Percentiles rank a stretch among this genome's conserved stretches.
Evolutionary conservation across 2,113 vertebrate species (phyloP).

Genomic region (Thryonomys swinderianus): DNA sequence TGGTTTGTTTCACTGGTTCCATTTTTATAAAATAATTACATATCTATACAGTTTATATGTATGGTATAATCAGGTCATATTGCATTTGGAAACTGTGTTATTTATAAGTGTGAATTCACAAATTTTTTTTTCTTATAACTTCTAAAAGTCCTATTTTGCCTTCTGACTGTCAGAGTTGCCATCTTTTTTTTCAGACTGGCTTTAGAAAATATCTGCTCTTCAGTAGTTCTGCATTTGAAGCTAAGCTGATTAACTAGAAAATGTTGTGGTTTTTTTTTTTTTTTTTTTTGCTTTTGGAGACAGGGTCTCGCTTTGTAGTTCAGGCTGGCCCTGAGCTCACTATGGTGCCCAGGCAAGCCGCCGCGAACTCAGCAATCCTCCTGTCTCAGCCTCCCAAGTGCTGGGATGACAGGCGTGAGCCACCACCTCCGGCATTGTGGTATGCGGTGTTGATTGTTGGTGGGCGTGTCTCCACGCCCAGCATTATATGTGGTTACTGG

Average conservation of each 20-base stretch:
- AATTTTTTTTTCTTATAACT: conserved; percentile 10
- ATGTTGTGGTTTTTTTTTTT: too few species aligned
- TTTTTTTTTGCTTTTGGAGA: too few species aligned
- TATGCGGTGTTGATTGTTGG: too few species aligned
- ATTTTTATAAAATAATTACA: neutral
- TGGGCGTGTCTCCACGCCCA: too few species aligned
- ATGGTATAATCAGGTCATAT: neutral
- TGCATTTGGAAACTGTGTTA: neutral
- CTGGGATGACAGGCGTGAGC: too few species aligned
- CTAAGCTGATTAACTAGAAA: conserved; percentile 27
- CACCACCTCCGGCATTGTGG: too few species aligned
- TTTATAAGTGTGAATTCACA: neutral
- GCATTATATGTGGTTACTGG: too few species aligned
- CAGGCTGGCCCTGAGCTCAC: too few species aligned
- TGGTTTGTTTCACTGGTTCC: neutral
- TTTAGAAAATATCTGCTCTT: neutral
- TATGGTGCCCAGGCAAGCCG: too few species aligned
- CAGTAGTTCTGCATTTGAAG: neutral
- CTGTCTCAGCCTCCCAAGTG: too few species aligned
- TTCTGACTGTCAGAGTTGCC: neutral
- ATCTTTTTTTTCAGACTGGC: neutral
- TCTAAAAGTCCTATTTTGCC: neutral
- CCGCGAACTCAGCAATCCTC: too few species aligned
- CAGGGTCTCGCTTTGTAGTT: too few species aligned
- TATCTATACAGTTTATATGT: neutral